These are phyloP conservation scores for Tipula confusa DNA, from an alignment of 2,888 invertebrate species.

Conservation along the genomic window DNA sequence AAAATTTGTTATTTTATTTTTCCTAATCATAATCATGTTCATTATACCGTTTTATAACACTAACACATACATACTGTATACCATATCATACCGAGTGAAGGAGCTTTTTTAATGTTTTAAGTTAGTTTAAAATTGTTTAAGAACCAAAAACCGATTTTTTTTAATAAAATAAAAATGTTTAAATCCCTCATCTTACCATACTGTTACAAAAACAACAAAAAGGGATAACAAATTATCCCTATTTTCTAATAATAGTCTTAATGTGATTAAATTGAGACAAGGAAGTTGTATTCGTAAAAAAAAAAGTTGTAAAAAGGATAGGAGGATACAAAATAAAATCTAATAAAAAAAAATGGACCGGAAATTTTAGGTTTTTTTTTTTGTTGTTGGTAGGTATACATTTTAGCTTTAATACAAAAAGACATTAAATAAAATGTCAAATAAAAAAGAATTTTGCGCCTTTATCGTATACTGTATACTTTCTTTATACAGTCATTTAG, in stretches of 20 bases:
- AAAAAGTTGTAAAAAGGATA: background rate
- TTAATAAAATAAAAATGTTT: constrained; percentile 7
- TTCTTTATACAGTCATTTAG: background rate
- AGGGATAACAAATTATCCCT: constrained; percentile 25
- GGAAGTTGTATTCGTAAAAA: background rate
- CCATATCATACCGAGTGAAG: background rate
- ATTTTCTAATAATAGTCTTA: constrained; percentile 25
- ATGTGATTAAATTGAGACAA: constrained; percentile 25
- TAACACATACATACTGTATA: background rate
- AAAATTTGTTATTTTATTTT: background rate
- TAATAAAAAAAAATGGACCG: background rate
- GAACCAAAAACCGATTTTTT: background rate
- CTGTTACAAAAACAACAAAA: background rate
- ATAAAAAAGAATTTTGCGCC: background rate
- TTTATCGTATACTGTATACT: background rate
- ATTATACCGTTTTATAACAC: background rate
- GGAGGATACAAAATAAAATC: background rate
- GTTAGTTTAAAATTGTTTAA: background rate
- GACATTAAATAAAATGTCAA: background rate
- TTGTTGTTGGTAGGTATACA: background rate
- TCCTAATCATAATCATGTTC: background rate
- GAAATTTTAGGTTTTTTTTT: background rate
- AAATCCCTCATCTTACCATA: background rate
- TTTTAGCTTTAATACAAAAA: background rate
- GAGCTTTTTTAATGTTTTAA: background rate